Evolutionary conservation across 2,797 vertebrate genomes (phyloP), one percentile per base, ranked within the genome.

Genomic region (Falco peregrinus): DNA sequence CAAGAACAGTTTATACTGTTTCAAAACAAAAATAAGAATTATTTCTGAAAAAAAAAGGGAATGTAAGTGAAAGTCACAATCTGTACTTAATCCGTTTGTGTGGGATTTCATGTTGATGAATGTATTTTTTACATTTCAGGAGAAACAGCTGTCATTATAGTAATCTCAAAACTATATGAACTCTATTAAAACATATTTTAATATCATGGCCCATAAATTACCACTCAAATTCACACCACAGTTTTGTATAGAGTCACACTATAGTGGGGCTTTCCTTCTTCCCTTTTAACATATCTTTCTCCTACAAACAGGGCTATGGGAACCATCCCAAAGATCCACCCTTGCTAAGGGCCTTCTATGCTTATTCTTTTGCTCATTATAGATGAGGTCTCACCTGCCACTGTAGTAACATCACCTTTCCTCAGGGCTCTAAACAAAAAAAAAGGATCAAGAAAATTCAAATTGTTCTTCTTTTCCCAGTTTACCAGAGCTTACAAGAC

Each of bases 21-120:
- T 87, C 14, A 45, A 94, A 93, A 96, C 87, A 91, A 96, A 97
- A 97, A 70, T 75, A 15, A 71, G 75, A 96, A 88, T 74, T 87
- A 76, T 94, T 96, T 96, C 56, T 71, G 43, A 81, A 90, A 94
- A 90, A 94, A 86, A 79, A 54, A 33, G 78, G 78, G 78, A 93
- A n/a, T 68, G 70, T 78, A 90, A 96, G 84, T 91, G 61, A 77
- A 96, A 96, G 87, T 60, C 89, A 93, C 86, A 94, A 75, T 63
- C 81, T 81, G 54, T 93, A 81, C 89, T 92, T 85, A 89, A 91
- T 94, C 91, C 68, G 95, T 95, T 93, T 96, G 88, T 91, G 92
- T 94, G 95, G 87, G 80, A 96, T 96, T 96, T 97, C 94, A 94
- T 39, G 19, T 63, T 91, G 80, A 97, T 82, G 71, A 91, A 92